A percentile compares a stretch with the other conserved stretches of the same genome.
Evolutionary conservation across 2,797 vertebrate genomes (phyloP).

Genomic region (Rousettus madagascariensis): DNA sequence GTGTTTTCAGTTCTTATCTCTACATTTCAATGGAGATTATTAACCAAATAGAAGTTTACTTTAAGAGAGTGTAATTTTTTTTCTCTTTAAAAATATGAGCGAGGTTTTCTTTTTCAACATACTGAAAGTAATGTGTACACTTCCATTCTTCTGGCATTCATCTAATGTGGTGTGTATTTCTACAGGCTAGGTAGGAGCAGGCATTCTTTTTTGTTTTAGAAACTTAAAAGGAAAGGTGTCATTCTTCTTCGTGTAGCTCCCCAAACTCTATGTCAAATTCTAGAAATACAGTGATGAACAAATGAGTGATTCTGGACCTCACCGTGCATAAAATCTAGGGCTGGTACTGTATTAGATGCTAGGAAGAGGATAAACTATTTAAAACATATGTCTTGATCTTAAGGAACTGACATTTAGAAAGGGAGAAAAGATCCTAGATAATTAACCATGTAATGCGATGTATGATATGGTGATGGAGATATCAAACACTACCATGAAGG

Average conservation of each 20-base stretch:
- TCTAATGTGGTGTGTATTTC: background rate
- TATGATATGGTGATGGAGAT: background rate
- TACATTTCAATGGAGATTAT: background rate
- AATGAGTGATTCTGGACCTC: background rate
- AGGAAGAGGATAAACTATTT: background rate
- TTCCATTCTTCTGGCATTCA: background rate
- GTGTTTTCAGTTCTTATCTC: background rate
- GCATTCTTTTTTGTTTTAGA: slow-evolving; percentile 35
- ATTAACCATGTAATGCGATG: background rate
- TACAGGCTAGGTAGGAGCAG: background rate
- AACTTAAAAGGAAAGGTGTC: background rate
- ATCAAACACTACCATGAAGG: background rate
- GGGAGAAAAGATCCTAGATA: background rate
- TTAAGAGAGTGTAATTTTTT: background rate
- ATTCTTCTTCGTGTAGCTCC: background rate
- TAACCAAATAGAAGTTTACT: slow-evolving; percentile 13
- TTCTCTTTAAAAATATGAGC: background rate
- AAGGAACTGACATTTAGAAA: slow-evolving; percentile 3
- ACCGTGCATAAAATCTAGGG: background rate
- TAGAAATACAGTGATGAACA: background rate
- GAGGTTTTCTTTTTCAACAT: background rate
- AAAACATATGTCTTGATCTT: background rate
- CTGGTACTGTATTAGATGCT: background rate
- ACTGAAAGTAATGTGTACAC: background rate
- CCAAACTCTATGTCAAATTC: background rate